Evolutionary conservation across 2,797 vertebrate species (phyloP), one percentile per base, ranked within the genome.

Genomic region (Lycodopsis pacificus): DNA sequence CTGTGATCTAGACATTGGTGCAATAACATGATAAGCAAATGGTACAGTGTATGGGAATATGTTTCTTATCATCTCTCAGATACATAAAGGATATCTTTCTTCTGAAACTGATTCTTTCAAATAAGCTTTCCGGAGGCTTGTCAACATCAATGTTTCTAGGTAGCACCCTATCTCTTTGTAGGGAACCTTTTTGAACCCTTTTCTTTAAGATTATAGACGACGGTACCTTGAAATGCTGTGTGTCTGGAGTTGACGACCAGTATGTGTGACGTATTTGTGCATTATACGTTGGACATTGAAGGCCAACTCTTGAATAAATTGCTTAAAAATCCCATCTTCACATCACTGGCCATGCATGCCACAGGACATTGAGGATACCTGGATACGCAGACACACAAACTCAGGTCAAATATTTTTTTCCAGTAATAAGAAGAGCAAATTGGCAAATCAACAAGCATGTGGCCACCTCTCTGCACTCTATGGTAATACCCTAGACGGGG

Each of bases 361-460:
- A 62, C 68, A 46, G 53, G 36, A 69, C 44, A 53, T 46, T 22
- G 25, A 75, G 11, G 56, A 62, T 61, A 36, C 22, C 19, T 46
- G 22, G 8, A 73, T 74, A 59, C 53, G 63, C 63, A 56, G n/a
- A 6, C 65, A 44, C 25, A 70, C 48, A 65, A 14, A 65, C 58
- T 61, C 12, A 20, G 71, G 80, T 77, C 62, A 84, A 79, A 85
- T 34, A 10, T 15, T 73, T 78, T 84, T 73, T 79, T 27, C 64
- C 56, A 32, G 56, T 72, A 66, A 73, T 77, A 76, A 74, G 20
- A 76, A 51, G 32, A 76, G 65, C 25, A 89, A 75, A 77, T 68
- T 76, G 77, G 73, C 73, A 79, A 86, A 81, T 73, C 62, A 85
- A 84, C 71, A 84, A 81, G 46, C 75, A 77, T 72, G 62, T 54